These are phyloP conservation scores for Gadus macrocephalus DNA, from an alignment of 2,113 vertebrate species.

Conservation along the genomic window DNA sequence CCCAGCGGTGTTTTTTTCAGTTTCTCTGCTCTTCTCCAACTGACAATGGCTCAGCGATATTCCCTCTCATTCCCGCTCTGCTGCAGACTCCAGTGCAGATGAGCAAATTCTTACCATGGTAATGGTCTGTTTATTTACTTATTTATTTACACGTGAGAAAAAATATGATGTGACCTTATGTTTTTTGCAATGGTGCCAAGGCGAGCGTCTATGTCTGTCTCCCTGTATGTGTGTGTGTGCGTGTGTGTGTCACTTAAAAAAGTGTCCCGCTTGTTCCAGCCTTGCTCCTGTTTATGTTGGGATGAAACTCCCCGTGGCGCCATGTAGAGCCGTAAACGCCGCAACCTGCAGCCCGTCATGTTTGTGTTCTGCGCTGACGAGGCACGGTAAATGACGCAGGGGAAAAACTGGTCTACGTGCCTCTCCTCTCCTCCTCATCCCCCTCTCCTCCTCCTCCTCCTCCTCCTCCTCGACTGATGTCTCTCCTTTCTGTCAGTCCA, in stretches of 20 bases:
- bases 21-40: too few relatives aligned
- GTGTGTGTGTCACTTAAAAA: constrained; percentile 9
- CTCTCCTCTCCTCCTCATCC: too few relatives aligned
- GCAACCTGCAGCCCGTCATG: constrained; percentile 53
- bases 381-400: constrained; percentile 53
- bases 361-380: constrained; percentile 60
- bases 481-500: too few relatives aligned
- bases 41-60: too few relatives aligned
- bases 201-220: constrained; percentile 10
- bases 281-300: constrained; percentile 58
- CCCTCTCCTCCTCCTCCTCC: too few relatives aligned
- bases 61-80: too few relatives aligned
- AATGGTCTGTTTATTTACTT: neutral
- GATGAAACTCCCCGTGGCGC: constrained; percentile 38
- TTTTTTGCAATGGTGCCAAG: neutral
- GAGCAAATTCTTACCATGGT: neutral
- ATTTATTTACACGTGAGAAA: neutral
- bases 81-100: too few relatives aligned
- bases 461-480: too few relatives aligned
- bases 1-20: too few relatives aligned
- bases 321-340: constrained; percentile 48
- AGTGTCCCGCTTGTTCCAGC: constrained; percentile 38
- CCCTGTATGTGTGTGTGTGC: constrained; percentile 40
- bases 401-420: constrained; percentile 54
- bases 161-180: neutral